Percentiles rank a stretch among this genome's conserved stretches.
These are phyloP conservation scores for Hypena proboscidalis DNA, from an alignment of 2,888 invertebrate species.

Conservation along the genomic window DNA sequence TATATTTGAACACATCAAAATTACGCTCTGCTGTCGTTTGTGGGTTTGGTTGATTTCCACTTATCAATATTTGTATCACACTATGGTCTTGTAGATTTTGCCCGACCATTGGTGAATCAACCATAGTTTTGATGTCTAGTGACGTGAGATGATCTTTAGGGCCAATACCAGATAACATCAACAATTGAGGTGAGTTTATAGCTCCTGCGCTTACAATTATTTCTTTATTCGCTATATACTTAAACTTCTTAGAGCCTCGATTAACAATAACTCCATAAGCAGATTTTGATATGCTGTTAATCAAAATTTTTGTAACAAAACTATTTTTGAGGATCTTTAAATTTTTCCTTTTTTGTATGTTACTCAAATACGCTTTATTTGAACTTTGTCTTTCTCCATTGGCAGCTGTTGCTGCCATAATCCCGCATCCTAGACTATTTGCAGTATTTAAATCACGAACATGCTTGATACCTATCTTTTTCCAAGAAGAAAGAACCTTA, in stretches of 20 bases:
- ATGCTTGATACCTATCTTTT: constrained; percentile 69
- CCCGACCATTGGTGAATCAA: constrained; percentile 76
- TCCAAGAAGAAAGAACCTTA: constrained; percentile 62
- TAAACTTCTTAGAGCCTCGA: constrained; percentile 5
- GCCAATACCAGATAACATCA: constrained; percentile 81
- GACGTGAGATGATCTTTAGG: constrained; percentile 62
- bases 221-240: constrained; percentile 61
- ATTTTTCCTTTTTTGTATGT: constrained; percentile 53
- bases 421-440: constrained; percentile 74
- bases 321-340: constrained; percentile 49
- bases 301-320: constrained; percentile 21
- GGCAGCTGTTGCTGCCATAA: constrained; percentile 70
- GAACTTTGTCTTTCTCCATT: constrained; percentile 78
- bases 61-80: constrained; percentile 63
- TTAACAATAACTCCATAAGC: constrained; percentile 18
- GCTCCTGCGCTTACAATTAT: constrained; percentile 77
- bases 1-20: constrained; percentile 72
- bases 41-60: constrained; percentile 52
- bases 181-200: constrained; percentile 75
- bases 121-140: constrained; percentile 60
- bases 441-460: constrained; percentile 70
- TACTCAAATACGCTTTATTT: constrained; percentile 84
- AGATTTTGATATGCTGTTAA: constrained; percentile 1
- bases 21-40: constrained; percentile 45
- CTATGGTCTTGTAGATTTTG: constrained; percentile 82